phyloP scores from a whole-genome alignment of 2,888 invertebrate genomes.

The Andrena hattorfiana region DNA sequence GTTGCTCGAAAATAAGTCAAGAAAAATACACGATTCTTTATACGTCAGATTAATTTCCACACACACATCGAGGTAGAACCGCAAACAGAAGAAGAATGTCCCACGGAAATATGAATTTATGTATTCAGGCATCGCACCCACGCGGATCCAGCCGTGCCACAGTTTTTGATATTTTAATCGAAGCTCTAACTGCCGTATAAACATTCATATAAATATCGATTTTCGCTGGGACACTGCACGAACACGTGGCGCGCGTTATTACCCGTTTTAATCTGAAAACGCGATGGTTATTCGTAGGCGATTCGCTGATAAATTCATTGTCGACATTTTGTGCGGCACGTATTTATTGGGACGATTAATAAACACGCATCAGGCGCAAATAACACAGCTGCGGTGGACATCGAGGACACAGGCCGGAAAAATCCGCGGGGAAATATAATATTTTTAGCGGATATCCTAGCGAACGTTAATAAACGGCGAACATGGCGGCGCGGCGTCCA shows the following conservation, averaged over 20 bases:
- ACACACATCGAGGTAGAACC: background rate
- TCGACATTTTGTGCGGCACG: background rate
- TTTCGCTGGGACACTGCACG: background rate
- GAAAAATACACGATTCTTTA: too few relatives aligned
- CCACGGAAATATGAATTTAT: background rate
- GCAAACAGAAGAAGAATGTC: background rate
- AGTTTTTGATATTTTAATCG: conserved; percentile 10
- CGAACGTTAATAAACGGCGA: conserved; percentile 11
- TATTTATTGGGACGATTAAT: conserved; percentile 22
- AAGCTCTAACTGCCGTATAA: conserved; percentile 11
- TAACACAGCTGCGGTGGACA: background rate
- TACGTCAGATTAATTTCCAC: too few relatives aligned
- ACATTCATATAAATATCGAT: conserved; percentile 21
- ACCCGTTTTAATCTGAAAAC: conserved; percentile 20
- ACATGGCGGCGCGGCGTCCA: background rate
- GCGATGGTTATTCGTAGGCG: conserved; percentile 7
- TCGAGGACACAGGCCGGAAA: background rate
- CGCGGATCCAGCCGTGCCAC: background rate
- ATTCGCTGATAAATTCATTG: conserved; percentile 33
- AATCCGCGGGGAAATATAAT: conserved; percentile 18
- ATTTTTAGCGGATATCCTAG: conserved; percentile 9
- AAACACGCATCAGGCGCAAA: background rate
- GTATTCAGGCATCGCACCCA: background rate
- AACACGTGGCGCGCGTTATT: conserved; percentile 30
- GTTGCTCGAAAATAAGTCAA: too few relatives aligned